phyloP scores from a whole-genome alignment of 1,140 invertebrate species.

The Diabrotica undecimpunctata region DNA sequence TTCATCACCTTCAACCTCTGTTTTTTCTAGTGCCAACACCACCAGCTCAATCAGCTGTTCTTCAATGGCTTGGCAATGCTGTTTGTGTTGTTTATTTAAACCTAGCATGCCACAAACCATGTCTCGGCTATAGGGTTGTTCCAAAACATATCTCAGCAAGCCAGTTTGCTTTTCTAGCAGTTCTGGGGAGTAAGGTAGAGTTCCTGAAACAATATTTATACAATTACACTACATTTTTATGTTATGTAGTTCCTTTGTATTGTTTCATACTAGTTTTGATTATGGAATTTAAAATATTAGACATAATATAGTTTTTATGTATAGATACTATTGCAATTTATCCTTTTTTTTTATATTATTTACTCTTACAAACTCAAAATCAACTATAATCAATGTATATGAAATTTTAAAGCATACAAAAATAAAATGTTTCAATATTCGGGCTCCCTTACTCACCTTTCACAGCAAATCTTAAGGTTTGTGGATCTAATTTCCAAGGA shows the following conservation, averaged over 20 bases:
- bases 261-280: background rate
- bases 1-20: slow-evolving; percentile 72
- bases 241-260: background rate
- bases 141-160: slow-evolving; percentile 83
- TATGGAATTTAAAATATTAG: background rate
- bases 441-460: slow-evolving; percentile 54
- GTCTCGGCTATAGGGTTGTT: slow-evolving; percentile 93
- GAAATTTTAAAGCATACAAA: no score
- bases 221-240: background rate
- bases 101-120: slow-evolving; percentile 95
- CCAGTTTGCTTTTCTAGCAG: slow-evolving; percentile 85
- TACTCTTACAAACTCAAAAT: background rate
- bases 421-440: no score
- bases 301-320: background rate
- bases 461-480: slow-evolving; percentile 78
- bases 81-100: slow-evolving; percentile 88
- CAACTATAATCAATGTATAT: background rate
- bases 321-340: no score
- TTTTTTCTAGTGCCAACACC: slow-evolving; percentile 87
- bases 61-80: slow-evolving; percentile 83
- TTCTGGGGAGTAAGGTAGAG: slow-evolving; percentile 86
- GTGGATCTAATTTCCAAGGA: slow-evolving; percentile 87
- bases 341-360: no score
- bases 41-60: slow-evolving; percentile 91
- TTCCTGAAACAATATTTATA: slow-evolving; percentile 49